Base-by-base conservation (phyloP, 2,888 invertebrate genomes). In the Orthosia incerta region DNA sequence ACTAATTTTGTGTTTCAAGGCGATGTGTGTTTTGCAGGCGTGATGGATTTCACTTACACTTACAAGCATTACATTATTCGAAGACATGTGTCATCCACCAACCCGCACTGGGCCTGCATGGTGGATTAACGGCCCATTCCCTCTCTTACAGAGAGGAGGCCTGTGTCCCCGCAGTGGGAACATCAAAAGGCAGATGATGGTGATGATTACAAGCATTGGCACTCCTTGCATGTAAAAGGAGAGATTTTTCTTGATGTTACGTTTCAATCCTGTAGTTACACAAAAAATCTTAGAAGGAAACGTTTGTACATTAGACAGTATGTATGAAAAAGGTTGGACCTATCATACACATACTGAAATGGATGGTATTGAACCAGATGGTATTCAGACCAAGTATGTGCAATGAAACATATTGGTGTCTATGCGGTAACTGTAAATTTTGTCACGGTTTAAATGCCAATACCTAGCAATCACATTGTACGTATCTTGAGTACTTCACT, bases 391-490 rank as follows among this genome's bases (percentile, higher is more conserved):
- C 5, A 48, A 39, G 3, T 9, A 0, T 23, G 3, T 23, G 20
- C 12, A 51, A 39, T 64, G 18, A 12, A 59, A 18, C 16, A 20
- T 39, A 12, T 11, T 39, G 39, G 7, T 53, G 1, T 23, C 1
- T 16, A 20, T 20, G 18, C 39, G 13, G 4, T 11, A 18, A 48
- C 11, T 51, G 20, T 13, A 51, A 26, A 46, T 51, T 73, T 57
- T 39, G 16, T 9, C 18, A 48, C 26, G 9, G 16, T 31, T n/a
- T 77, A 46, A 71, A 59, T 16, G 13, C 3, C 18, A 64, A 45
- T 55, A 50, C 53, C 45, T 72, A 53, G 26, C 26, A 61, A 55
- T 56, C 13, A 62, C 51, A 74, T 57, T 61, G 75, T 80, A 50
- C 20, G 46, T 48, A 46, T 53, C n/a, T 51, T 39, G 56, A 51